These are phyloP conservation scores for Drosophila koepferae DNA, from an alignment of 2,888 invertebrate species.

Conservation along the genomic window DNA sequence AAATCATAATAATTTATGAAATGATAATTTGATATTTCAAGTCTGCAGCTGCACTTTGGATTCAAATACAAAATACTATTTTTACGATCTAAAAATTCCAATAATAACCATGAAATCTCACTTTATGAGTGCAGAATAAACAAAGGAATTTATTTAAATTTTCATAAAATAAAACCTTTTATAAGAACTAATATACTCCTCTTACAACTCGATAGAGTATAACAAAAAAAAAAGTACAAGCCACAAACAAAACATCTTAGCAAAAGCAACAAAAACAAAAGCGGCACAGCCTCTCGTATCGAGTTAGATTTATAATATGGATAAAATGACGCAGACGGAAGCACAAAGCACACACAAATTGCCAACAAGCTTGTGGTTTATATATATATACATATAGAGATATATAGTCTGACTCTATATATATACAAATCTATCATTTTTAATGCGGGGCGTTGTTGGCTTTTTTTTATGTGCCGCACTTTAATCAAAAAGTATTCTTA, in stretches of 20 bases:
- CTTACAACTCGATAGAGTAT: neutral
- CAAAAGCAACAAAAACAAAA: conserved; percentile 19
- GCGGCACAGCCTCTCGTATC: conserved; percentile 28
- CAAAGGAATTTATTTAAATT: too few relatives aligned
- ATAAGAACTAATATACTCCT: neutral
- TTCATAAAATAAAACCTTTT: too few relatives aligned
- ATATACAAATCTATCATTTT: conserved; percentile 36
- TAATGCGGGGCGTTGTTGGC: conserved; percentile 59
- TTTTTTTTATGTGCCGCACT: conserved; percentile 61
- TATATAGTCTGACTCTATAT: conserved; percentile 23
- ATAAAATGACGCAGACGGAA: conserved; percentile 65
- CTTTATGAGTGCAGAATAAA: too few relatives aligned
- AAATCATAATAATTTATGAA: too few relatives aligned
- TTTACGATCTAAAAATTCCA: too few relatives aligned
- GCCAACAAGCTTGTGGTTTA: conserved; percentile 51
- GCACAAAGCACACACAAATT: conserved; percentile 43
- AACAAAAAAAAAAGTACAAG: conserved; percentile 25
- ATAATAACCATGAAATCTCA: neutral
- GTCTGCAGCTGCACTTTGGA: too few relatives aligned
- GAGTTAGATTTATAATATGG: conserved; percentile 40
- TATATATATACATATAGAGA: conserved; percentile 15
- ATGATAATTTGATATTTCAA: too few relatives aligned
- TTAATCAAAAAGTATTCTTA: conserved; percentile 64
- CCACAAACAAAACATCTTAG: conserved; percentile 44
- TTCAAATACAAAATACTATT: too few relatives aligned